A percentile compares a stretch with the other conserved stretches of the same genome.
Evolutionary conservation across 2,113 vertebrate species (phyloP).

Genomic region (Phyllostomus hastatus): DNA sequence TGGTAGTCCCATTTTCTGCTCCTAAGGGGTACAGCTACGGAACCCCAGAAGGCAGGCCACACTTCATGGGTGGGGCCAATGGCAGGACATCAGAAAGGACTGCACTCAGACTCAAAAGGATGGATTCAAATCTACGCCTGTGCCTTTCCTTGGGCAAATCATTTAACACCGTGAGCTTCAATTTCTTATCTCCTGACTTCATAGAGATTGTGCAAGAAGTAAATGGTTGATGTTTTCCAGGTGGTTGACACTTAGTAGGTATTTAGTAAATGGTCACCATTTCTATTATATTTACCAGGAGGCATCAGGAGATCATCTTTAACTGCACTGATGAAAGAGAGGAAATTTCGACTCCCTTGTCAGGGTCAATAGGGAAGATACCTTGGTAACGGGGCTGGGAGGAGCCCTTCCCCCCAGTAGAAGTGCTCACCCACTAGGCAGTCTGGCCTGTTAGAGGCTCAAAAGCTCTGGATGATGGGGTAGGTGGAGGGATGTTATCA

Average conservation of each 20-base stretch:
- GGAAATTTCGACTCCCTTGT: neutral
- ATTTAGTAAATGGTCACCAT: neutral
- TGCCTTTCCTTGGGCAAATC: neutral
- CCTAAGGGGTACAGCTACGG: no score
- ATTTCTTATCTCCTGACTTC: neutral
- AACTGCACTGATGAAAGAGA: neutral
- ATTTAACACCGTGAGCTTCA: neutral
- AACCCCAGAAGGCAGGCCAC: neutral
- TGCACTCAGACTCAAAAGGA: neutral
- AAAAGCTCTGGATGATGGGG: neutral
- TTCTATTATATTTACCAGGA: neutral
- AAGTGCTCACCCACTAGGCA: neutral
- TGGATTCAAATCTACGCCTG: neutral
- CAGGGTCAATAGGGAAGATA: neutral
- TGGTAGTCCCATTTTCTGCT: neutral
- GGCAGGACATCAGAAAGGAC: neutral
- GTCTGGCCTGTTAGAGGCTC: neutral
- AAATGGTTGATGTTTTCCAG: accelerated
- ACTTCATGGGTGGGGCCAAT: accelerated
- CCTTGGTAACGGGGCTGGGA: neutral
- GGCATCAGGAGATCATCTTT: neutral
- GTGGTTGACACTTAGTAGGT: neutral
- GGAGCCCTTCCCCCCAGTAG: neutral
- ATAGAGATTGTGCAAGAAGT: neutral
- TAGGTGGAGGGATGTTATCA: accelerated